Evolutionary conservation across 1,140 invertebrate species (phyloP).

Genomic region (Panulirus ornatus): DNA sequence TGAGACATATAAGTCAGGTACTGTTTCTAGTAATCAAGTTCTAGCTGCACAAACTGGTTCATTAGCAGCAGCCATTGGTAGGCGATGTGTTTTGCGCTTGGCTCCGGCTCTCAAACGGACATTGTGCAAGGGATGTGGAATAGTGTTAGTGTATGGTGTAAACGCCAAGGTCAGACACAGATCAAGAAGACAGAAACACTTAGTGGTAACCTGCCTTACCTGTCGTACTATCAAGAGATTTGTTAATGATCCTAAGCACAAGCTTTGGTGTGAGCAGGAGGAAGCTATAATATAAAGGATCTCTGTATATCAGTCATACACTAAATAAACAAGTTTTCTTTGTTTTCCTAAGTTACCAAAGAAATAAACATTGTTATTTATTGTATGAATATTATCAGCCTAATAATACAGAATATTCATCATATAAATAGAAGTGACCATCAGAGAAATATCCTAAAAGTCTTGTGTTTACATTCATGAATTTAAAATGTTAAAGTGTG

Average conservation of each 20-base stretch:
- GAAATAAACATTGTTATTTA: no score
- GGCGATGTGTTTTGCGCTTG: conserved; percentile 54
- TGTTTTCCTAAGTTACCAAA: no score
- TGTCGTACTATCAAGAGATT: conserved; percentile 62
- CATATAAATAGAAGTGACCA: no score
- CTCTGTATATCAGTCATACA: no score
- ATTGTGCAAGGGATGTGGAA: conserved; percentile 62
- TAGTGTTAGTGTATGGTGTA: conserved; percentile 51
- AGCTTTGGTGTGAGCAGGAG: conserved; percentile 58
- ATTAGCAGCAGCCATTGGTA: conserved; percentile 49
- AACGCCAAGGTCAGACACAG: conserved; percentile 55
- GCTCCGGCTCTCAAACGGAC: conserved; percentile 48
- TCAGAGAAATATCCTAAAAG: no score
- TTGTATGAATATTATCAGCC: no score
- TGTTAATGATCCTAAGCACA: conserved; percentile 42
- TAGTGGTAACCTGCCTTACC: conserved; percentile 56
- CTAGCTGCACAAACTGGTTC: conserved; percentile 52
- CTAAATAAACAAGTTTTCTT: no score
- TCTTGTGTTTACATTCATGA: no score
- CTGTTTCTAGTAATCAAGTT: background rate
- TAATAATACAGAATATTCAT: no score
- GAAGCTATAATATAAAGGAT: conserved; percentile 36
- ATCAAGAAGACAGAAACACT: conserved; percentile 53
- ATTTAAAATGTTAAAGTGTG: no score
- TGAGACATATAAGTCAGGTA: background rate